These are phyloP conservation scores for Oceanodroma tethys DNA, from an alignment of 2,113 vertebrate genomes.

Conservation along the genomic window DNA sequence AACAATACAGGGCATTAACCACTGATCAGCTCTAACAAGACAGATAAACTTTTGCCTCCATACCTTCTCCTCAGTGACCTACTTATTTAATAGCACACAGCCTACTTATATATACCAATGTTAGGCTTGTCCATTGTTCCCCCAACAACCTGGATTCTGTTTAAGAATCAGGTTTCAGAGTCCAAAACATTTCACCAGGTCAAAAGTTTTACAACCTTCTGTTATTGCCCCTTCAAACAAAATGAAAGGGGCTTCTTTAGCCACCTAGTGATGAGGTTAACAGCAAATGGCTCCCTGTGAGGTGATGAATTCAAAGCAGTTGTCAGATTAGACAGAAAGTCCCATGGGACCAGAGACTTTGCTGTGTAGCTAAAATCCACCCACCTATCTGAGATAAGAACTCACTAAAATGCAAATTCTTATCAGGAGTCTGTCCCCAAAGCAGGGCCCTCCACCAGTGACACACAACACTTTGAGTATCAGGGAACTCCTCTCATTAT, in stretches of 20 bases:
- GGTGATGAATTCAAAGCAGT: slow-evolving; percentile 16
- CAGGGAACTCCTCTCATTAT: neutral
- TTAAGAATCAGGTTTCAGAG: neutral
- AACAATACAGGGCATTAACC: neutral
- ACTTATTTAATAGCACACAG: neutral
- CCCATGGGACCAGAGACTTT: neutral
- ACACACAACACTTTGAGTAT: neutral
- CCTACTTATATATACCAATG: neutral
- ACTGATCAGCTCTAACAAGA: neutral
- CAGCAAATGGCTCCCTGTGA: neutral
- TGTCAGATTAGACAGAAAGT: slow-evolving; percentile 10
- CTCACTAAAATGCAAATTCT: slow-evolving; percentile 6
- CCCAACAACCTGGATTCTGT: neutral
- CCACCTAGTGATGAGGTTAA: neutral
- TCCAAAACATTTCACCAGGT: neutral
- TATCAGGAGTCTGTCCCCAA: slow-evolving; percentile 6
- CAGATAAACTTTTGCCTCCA: neutral
- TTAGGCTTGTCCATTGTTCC: neutral
- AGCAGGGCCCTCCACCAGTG: neutral
- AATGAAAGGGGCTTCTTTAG: neutral
- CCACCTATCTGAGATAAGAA: slow-evolving; percentile 16
- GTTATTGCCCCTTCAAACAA: neutral
- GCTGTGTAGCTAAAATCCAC: neutral
- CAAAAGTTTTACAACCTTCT: neutral
- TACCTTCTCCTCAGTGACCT: neutral